These are phyloP conservation scores for Frankliniella fusca DNA, from an alignment of 2,888 invertebrate species.

Conservation along the genomic window DNA sequence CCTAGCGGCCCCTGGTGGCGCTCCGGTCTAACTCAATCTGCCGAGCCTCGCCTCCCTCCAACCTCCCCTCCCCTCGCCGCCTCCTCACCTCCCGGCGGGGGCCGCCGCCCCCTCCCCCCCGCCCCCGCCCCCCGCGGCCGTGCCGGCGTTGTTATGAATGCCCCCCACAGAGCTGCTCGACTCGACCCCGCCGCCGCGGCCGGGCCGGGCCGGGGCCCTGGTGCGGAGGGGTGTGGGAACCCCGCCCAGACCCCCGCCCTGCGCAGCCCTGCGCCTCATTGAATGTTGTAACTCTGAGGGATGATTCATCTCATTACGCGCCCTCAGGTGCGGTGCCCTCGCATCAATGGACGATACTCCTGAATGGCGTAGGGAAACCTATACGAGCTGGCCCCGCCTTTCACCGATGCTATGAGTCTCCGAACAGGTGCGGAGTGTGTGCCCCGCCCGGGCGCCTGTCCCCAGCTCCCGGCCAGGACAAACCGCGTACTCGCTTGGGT, in stretches of 20 bases:
- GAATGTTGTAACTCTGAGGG: no score
- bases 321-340: no score
- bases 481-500: no score
- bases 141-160: background rate
- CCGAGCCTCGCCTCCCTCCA: background rate
- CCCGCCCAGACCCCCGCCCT: background rate
- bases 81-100: background rate
- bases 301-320: no score
- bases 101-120: background rate
- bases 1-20: background rate
- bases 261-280: background rate
- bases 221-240: background rate
- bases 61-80: background rate
- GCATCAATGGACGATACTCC: no score
- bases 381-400: background rate
- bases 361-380: background rate
- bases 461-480: no score
- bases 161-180: background rate
- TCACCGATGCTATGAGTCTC: no score
- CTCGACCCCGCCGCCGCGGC: no score
- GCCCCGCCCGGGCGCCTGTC: no score
- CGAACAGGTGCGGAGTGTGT: no score
- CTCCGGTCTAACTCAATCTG: conserved; percentile 1
- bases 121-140: background rate
- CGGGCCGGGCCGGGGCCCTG: no score